phyloP scores from a whole-genome alignment of 2,888 invertebrate genomes.

The Platerodrilus igneus region DNA sequence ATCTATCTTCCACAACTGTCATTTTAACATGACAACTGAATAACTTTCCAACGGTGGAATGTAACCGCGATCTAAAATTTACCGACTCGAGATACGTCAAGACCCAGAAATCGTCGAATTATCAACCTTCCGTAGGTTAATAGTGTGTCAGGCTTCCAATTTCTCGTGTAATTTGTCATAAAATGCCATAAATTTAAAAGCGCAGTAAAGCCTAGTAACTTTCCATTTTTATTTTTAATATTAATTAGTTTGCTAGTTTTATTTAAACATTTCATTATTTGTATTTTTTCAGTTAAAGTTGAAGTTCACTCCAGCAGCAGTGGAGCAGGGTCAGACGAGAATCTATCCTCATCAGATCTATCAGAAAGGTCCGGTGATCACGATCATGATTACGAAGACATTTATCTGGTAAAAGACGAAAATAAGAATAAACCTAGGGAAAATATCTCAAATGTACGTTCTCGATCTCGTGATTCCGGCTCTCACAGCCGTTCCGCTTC shows the following conservation, averaged over 20 bases:
- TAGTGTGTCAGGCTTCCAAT: too few relatives aligned
- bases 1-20: too few relatives aligned
- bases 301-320: slow-evolving; percentile 76
- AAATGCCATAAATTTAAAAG: too few relatives aligned
- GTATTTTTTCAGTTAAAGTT: slow-evolving; percentile 66
- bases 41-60: too few relatives aligned
- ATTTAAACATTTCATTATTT: slow-evolving; percentile 1
- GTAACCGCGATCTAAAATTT: too few relatives aligned
- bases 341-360: slow-evolving; percentile 55
- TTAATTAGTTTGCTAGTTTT: background rate
- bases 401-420: slow-evolving; percentile 67
- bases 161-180: too few relatives aligned
- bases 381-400: slow-evolving; percentile 78
- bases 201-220: too few relatives aligned
- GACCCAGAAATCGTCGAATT: too few relatives aligned
- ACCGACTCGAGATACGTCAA: too few relatives aligned
- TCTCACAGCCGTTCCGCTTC: slow-evolving; percentile 68
- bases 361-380: slow-evolving; percentile 52
- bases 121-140: too few relatives aligned
- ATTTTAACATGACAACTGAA: too few relatives aligned
- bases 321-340: slow-evolving; percentile 61
- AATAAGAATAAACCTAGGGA: slow-evolving; percentile 32
- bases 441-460: slow-evolving; percentile 30
- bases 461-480: slow-evolving; percentile 56
- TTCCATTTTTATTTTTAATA: background rate